These are phyloP conservation scores for Liopterus haemorrhoidalis DNA, from an alignment of 2,888 invertebrate genomes.

Conservation along the genomic window DNA sequence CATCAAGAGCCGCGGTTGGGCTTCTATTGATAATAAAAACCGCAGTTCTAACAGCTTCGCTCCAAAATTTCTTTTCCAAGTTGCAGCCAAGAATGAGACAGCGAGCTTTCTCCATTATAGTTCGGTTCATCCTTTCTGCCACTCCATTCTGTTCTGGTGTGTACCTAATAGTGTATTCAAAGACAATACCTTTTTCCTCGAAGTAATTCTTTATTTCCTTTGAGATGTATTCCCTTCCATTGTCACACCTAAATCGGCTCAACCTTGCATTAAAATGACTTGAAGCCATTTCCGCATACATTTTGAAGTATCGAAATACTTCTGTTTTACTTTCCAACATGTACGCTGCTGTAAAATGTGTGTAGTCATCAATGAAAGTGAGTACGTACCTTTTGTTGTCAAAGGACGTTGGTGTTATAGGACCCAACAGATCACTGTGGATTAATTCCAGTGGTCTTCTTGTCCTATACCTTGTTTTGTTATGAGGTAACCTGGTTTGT, in stretches of 20 bases:
- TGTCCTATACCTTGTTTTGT: constrained; percentile 23
- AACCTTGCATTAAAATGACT: constrained; percentile 31
- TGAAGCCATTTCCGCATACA: constrained; percentile 27
- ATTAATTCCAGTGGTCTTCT: constrained; percentile 27
- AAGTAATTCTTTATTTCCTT: constrained; percentile 32
- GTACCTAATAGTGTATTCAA: constrained; percentile 33
- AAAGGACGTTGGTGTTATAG: constrained; percentile 28
- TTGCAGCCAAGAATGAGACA: constrained; percentile 36
- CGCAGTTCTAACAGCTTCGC: constrained; percentile 40
- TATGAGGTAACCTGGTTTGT: constrained; percentile 24
- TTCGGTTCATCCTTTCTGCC: constrained; percentile 38
- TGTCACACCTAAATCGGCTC: constrained; percentile 23
- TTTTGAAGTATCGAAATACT: constrained; percentile 30
- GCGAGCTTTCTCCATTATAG: constrained; percentile 39
- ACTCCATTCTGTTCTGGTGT: constrained; percentile 36
- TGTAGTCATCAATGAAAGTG: constrained; percentile 35
- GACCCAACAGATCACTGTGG: constrained; percentile 33
- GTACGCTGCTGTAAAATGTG: constrained; percentile 30
- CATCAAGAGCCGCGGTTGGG: constrained; percentile 35
- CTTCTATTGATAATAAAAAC: constrained; percentile 38
- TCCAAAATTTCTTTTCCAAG: constrained; percentile 38
- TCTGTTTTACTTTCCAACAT: constrained; percentile 31
- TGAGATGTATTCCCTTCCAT: constrained; percentile 25
- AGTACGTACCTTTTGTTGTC: constrained; percentile 27
- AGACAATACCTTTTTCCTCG: constrained; percentile 30